These are phyloP conservation scores for Neoarius graeffei DNA, from an alignment of 2,113 vertebrate genomes.

Conservation along the genomic window DNA sequence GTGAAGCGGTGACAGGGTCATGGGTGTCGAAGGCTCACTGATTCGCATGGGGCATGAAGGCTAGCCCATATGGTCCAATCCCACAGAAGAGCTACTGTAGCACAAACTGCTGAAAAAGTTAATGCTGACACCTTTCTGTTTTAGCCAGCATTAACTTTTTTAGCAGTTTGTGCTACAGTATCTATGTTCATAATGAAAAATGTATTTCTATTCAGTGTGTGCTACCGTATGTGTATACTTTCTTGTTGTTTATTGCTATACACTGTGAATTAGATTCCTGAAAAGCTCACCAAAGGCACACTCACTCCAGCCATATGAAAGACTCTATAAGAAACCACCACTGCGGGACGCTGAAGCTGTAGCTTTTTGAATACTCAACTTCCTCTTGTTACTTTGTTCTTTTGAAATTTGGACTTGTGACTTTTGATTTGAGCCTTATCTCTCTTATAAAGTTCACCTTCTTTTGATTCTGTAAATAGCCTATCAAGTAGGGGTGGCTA, in stretches of 20 bases:
- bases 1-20: too few species aligned
- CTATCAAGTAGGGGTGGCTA: neutral
- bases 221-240: neutral
- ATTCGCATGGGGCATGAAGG: too few species aligned
- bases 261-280: neutral
- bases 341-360: neutral
- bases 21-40: too few species aligned
- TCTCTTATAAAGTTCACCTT: neutral
- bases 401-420: neutral
- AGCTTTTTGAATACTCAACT: neutral
- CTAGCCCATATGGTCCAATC: too few species aligned
- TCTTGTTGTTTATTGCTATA: neutral
- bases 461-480: neutral
- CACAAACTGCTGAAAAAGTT: too few species aligned
- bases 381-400: neutral
- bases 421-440: neutral
- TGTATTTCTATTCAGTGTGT: neutral
- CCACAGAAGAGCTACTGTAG: too few species aligned
- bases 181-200: neutral
- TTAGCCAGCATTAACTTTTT: too few species aligned
- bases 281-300: neutral
- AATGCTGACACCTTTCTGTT: too few species aligned
- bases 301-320: neutral
- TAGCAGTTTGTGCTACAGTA: too few species aligned
- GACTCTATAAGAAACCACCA: neutral